Evolutionary conservation across 2,888 invertebrate species (phyloP).

Genomic region (Xestobium rufovillosum): DNA sequence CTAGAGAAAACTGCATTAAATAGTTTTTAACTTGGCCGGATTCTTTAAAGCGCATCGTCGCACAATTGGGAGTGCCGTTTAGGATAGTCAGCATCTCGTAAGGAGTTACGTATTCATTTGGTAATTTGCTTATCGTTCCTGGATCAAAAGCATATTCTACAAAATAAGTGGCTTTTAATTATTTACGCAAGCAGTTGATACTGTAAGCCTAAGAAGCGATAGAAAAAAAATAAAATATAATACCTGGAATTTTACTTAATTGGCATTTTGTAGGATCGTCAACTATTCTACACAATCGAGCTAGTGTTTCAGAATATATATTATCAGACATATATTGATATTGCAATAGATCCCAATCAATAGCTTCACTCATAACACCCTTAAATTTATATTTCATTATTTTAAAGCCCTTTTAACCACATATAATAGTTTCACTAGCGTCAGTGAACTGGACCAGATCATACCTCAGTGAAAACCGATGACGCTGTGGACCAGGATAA

Average conservation of each 20-base stretch:
- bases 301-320: conserved; percentile 71
- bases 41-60: conserved; percentile 26
- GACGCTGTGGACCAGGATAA: conserved; percentile 97
- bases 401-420: background rate
- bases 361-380: conserved; percentile 93
- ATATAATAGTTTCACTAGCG: conserved; percentile 4
- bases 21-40: too few species aligned
- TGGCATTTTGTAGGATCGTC: conserved; percentile 50
- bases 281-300: conserved; percentile 78
- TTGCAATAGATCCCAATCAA: conserved; percentile 88
- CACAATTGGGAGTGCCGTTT: conserved; percentile 23
- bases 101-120: conserved; percentile 32
- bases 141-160: conserved; percentile 23
- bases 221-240: too few species aligned
- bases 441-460: too few species aligned
- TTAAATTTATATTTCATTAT: conserved; percentile 40
- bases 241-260: conserved; percentile 33
- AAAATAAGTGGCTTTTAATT: too few species aligned
- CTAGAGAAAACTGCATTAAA: too few species aligned
- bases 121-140: conserved; percentile 20
- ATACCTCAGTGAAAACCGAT: conserved; percentile 84
- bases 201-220: too few species aligned
- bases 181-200: too few species aligned
- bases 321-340: conserved; percentile 79
- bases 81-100: conserved; percentile 37